Evolutionary conservation across 2,113 vertebrate genomes (phyloP).

Genomic region (Amblyornis subalaris): DNA sequence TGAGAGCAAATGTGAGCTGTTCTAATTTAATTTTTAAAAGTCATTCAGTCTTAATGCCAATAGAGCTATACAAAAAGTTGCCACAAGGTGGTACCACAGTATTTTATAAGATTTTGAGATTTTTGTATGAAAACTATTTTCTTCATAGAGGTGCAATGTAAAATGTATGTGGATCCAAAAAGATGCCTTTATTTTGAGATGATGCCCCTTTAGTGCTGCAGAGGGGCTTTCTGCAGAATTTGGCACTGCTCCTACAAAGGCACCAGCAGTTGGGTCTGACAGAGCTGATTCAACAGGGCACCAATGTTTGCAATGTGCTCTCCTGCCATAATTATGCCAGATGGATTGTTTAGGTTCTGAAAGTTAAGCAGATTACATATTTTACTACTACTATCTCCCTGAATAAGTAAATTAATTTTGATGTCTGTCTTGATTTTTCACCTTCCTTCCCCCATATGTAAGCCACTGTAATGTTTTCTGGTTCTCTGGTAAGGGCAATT

Average conservation of each 20-base stretch:
- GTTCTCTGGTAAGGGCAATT: not conserved
- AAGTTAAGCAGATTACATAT: not conserved
- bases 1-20: not conserved
- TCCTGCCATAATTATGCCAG: not conserved
- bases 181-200: not conserved
- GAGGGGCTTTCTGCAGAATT: not conserved
- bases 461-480: not conserved
- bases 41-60: not conserved
- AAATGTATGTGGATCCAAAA: not conserved
- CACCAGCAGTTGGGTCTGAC: not conserved
- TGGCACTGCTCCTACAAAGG: not conserved
- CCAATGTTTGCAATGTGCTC: fast-evolving
- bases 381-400: not conserved
- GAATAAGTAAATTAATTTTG: not conserved
- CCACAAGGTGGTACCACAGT: constrained; percentile 58
- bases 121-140: not conserved
- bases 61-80: not conserved
- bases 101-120: not conserved
- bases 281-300: not conserved
- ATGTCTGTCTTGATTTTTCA: not conserved
- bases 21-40: not conserved
- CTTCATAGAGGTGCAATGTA: not conserved
- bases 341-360: not conserved
- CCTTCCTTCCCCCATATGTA: not conserved
- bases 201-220: not conserved